Conservation (phyloP, 1,140 invertebrate genomes). For the Helicoverpa armigera region DNA sequence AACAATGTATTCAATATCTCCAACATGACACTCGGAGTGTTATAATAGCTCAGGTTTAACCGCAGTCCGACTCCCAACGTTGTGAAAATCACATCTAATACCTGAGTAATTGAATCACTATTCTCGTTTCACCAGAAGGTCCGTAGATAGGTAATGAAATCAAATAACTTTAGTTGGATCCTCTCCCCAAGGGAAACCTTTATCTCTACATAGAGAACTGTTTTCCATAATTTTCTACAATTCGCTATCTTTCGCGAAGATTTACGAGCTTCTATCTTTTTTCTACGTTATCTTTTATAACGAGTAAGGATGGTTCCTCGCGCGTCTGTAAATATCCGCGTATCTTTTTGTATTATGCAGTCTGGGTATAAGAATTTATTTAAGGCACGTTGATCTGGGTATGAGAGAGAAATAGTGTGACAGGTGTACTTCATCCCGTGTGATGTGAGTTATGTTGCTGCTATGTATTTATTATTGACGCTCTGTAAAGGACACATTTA, state of each 20-base stretch:
- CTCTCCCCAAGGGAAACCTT: slow-evolving; percentile 27
- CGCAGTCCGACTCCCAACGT: neutral
- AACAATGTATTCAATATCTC: slow-evolving; percentile 9
- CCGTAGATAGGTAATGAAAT: slow-evolving; percentile 36
- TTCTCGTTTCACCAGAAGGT: slow-evolving; percentile 34
- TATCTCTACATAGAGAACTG: slow-evolving; percentile 49
- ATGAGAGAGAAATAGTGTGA: slow-evolving; percentile 9
- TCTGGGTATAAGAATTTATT: slow-evolving; percentile 12
- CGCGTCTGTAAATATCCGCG: slow-evolving; percentile 12
- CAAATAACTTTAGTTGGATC: slow-evolving; percentile 46
- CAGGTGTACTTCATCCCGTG: neutral
- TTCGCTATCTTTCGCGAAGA: slow-evolving; percentile 48
- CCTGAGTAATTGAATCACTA: slow-evolving; percentile 37
- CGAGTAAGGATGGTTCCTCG: neutral
- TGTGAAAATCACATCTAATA: slow-evolving; percentile 35
- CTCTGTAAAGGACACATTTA: neutral
- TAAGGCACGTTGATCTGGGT: slow-evolving; percentile 16
- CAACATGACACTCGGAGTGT: neutral
- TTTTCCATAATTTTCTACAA: slow-evolving; percentile 53
- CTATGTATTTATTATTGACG: neutral
- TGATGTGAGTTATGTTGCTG: neutral
- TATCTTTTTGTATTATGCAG: slow-evolving; percentile 26
- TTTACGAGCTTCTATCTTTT: slow-evolving; percentile 52
- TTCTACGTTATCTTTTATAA: slow-evolving; percentile 47
- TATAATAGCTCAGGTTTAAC: slow-evolving; percentile 21